These are phyloP conservation scores for Therioaphis trifolii DNA, from an alignment of 2,888 invertebrate genomes.

Conservation along the genomic window DNA sequence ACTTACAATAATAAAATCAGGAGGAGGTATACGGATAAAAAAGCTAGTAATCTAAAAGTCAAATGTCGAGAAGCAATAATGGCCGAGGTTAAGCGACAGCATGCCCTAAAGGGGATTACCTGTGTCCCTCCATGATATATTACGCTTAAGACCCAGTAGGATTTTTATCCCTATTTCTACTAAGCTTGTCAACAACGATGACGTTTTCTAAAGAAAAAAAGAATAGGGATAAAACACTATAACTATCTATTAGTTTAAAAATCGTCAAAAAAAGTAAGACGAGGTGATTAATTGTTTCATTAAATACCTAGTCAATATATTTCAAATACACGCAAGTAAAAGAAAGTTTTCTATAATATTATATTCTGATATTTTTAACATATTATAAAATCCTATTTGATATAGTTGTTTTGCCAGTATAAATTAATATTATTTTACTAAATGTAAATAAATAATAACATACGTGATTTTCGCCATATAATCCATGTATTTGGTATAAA, in stretches of 20 bases:
- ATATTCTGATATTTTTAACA: too few species aligned
- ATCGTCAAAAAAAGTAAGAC: background rate
- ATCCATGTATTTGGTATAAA: too few species aligned
- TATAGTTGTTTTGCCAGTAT: too few species aligned
- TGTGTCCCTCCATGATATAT: constrained; percentile 61
- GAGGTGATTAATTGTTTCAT: background rate
- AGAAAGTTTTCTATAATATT: too few species aligned
- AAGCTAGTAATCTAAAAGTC: constrained; percentile 60
- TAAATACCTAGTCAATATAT: too few species aligned
- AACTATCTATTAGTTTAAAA: constrained; percentile 18
- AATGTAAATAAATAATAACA: too few species aligned
- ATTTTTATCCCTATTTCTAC: constrained; percentile 60
- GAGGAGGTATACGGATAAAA: constrained; percentile 51
- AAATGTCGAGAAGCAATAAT: constrained; percentile 63
- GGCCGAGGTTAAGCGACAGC: constrained; percentile 63
- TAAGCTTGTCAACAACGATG: constrained; percentile 61
- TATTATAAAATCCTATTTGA: too few species aligned
- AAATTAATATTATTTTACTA: too few species aligned
- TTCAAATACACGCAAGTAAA: too few species aligned
- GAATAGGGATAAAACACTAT: constrained; percentile 28
- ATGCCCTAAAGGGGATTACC: constrained; percentile 60
- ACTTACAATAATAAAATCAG: constrained; percentile 54
- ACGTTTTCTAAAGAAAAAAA: constrained; percentile 49
- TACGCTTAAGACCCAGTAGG: constrained; percentile 48
- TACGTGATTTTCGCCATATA: too few species aligned